A percentile compares a stretch with the other conserved stretches of the same genome.
These are phyloP conservation scores for Drosophila nigromelanica DNA, from an alignment of 1,140 invertebrate species.

Conservation along the genomic window DNA sequence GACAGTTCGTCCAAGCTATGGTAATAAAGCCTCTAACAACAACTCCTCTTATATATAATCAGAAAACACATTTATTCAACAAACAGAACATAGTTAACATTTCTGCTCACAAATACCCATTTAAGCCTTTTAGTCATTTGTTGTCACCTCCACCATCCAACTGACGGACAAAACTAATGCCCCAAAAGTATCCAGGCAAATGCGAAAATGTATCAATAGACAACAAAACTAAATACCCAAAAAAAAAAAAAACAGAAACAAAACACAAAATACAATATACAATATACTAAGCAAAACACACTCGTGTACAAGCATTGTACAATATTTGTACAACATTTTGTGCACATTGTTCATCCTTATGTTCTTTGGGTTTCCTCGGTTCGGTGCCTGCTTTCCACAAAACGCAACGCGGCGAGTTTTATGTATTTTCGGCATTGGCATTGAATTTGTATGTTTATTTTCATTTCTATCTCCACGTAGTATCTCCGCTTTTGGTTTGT, in stretches of 20 bases:
- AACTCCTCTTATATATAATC: not conserved
- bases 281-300: slow-evolving; percentile 28
- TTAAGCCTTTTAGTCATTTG: slow-evolving; percentile 13
- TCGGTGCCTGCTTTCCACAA: slow-evolving; percentile 16
- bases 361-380: slow-evolving; percentile 27
- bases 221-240: slow-evolving; percentile 37
- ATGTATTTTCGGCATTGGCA: slow-evolving; percentile 29
- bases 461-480: slow-evolving; percentile 7
- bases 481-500: slow-evolving; percentile 22
- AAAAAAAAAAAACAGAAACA: slow-evolving; percentile 2
- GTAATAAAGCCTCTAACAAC: not conserved
- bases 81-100: not conserved
- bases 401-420: slow-evolving; percentile 26
- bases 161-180: not conserved
- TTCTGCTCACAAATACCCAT: slow-evolving; percentile 11
- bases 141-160: not conserved
- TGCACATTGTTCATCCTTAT: slow-evolving; percentile 44
- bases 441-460: slow-evolving; percentile 26
- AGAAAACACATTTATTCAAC: not conserved
- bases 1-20: too few relatives aligned
- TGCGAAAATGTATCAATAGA: slow-evolving; percentile 26
- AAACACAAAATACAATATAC: not conserved
- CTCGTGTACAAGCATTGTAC: slow-evolving; percentile 32
- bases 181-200: not conserved
- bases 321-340: slow-evolving; percentile 52